Evolutionary conservation across 2,113 vertebrate genomes (phyloP), one percentile per base, ranked within the genome.

Genomic region (Myrmecobius fasciatus): DNA sequence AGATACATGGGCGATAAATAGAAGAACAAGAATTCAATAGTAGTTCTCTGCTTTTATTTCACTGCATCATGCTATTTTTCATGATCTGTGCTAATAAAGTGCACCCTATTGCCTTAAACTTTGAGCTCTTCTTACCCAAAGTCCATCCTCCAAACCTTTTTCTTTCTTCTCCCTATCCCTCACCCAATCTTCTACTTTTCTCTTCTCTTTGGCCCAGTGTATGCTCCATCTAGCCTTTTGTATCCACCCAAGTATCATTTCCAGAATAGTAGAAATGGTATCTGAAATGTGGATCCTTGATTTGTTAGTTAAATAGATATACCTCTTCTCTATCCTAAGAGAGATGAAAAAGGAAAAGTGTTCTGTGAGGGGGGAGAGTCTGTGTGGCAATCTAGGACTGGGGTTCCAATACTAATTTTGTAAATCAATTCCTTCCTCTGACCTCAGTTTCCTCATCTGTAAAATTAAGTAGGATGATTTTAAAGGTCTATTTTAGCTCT

Each of bases 321-420:
- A 26, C 36, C 17, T 56, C 90, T 92, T 92, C 75, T 94, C n/a
- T 94, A 43, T 6, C 51, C 31, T 91, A 53, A 53, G 90, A 93
- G 28, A 94, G 91, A 5, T 91, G 89, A 92, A 75, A 89, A 90
- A 43, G 54, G 48, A 93, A 53, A 3, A 4, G 1, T 51, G 5
- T 93, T 95, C 47, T 90, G 56, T 83, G 24, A 54, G 48, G 52
- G 56, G 75, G 47, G 60, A 92, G 14, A 53, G 52, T 48, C 75
- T 56, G 14, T 28, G 91, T 96, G 96, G 94, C 54, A 97, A 95
- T 91, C 60, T 93, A 54, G 56, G 31, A 67, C 31, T 67, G 31
- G 31, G 12, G 12, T 67, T 67, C 31, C 11, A 67, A 67, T 67
- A 4, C 31, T 67, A 12, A 0, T 67, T 67, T 67, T 36, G 60